Base-by-base conservation (phyloP, 2,113 vertebrate genomes). In the Ciconia boyciana region DNA sequence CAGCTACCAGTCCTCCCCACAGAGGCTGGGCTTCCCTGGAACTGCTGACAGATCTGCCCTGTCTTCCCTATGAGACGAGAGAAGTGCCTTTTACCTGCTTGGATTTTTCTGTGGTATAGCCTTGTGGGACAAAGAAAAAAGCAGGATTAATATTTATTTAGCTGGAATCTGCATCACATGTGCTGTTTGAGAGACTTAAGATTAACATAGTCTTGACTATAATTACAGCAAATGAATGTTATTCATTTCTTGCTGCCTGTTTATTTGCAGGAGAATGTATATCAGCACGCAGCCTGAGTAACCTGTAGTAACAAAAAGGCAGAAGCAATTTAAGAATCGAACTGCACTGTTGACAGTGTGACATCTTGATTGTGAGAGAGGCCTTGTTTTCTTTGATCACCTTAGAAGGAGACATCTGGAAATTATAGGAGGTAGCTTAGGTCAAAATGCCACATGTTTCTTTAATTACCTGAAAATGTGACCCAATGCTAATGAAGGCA, bases 381-480 rank as follows among this genome's bases (percentile, higher is more conserved):
- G 96, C 89, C 95, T 97, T 93, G 51, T 87, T 83, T 95, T 76
- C 96, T 97, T 97, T 97, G 97, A 97, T 97, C 96, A 87, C 82
- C 55, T 95, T 76, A 76, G 62, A 16, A 90, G 52, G 77, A 94
- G 94, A 83, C 97, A 96, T 97, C 96, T 97, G 96, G 97, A 97
- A 97, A 96, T 97, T 97, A 94, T 93, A 97, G 96, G 93, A 97
- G 97, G 94, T 95, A 97, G 83, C 74, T 93, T 76, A 94, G 97
- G 97, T 97, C 92, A 96, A 95, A 90, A 91, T 91, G 95, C 80
- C 96, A 97, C 94, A 97, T 26, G 32, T 96, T 97, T 97, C 95
- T 97, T 97, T 97, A 95, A 97, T 97, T 96, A 97, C 57, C 44
- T 83, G 89, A 97, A 97, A 96, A 95, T 92, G 49, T 94, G 91